Evolutionary conservation across 1,140 invertebrate species (phyloP), one percentile per base, ranked within the genome.

Genomic region (Cardiocondyla obscurior): DNA sequence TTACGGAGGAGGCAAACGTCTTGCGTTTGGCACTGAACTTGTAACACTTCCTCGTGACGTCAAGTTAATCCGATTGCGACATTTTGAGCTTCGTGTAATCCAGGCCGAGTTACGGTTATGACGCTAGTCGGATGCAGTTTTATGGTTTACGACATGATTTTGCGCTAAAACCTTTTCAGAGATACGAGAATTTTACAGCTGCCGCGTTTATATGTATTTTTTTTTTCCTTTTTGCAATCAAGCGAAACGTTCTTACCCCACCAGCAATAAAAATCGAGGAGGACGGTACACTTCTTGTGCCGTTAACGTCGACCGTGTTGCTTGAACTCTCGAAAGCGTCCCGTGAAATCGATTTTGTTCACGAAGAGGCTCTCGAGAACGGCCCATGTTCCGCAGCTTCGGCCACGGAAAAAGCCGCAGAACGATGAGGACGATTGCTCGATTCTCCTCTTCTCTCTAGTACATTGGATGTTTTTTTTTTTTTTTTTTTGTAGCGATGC

Each of bases 21-120:
- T 62, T 39, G 30, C 46, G 76, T 69, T 81, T 79, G 77, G 83
- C 79, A 84, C 69, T 85, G 77, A 87, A 83, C 86, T 82, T 82
- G 85, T 60, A 46, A 69, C 82, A 79, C 55, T 81, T 84, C 14
- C 25, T 77, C 64, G 57, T 44, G 30, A 62, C 64, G 22, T 53
- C 16, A 10, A n/a, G 22, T 39, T 51, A 46, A 46, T 67, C 73
- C 39, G 33, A 64, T 65, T 36, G 39, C 28, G 33, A 39, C 33
- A 25, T 5, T 25, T 42, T 72, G 44, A 55, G 55, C 44, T 30
- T n/a, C 28, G 19, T 19, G 39, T 36, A 57, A 72, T 72, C 22
- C 69, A 36, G 33, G 33, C 16, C 36, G 53, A 72, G 12, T 72
- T 55, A 55, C 46, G 30, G 16, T n/a, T n/a, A n/a, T 39, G 33